Evolutionary conservation across 2,888 invertebrate genomes (phyloP), one percentile per base, ranked within the genome.

Genomic region (Acrobasis consociella): DNA sequence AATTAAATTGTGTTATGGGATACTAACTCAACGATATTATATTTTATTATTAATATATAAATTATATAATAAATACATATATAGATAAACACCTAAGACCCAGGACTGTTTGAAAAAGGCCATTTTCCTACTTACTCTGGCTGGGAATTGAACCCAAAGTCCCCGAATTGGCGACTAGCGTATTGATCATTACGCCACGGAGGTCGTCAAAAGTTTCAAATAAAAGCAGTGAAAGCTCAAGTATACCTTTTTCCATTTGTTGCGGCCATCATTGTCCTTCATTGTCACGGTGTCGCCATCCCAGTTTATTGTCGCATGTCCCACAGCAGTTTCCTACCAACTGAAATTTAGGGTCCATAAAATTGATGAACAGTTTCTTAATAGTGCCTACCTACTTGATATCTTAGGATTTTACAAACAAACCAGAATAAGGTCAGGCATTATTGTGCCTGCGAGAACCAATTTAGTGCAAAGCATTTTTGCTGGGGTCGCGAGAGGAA

Each of bases 351-450:
- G 85, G 84, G 86, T 80, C 90, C 75, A 89, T 89, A 87, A 90
- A 88, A 89, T 86, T 89, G 90, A 90, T 85, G 86, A 87, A 90
- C 85, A 80, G 80, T 79, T 85, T 83, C 87, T 86, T 89, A 88
- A 87, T 86, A 85, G 78, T 74, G 78, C 75, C 76, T 77, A 75
- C 75, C 76, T 77, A 75, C 74, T 69, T 66, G 66, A 66, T 60
- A 62, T 64, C 67, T 76, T 73, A 73, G 68, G 73, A 69, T 71
- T 79, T 79, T 80, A 74, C 69, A 67, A 72, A 74, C 74, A 72
- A 10, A 56, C 13, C 56, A 42, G 56, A 72, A 75, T 70, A 68
- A 72, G 74, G 74, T 72, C 71, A 71, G 64, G 62, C 67, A 63
- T 65, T 70, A 75, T 70, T 72, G 70, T 68, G 67, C 69, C 71